A percentile compares a stretch with the other conserved stretches of the same genome.
phyloP scores from a whole-genome alignment of 2,888 invertebrate genomes.

The Lycocerus yunnanus region DNA sequence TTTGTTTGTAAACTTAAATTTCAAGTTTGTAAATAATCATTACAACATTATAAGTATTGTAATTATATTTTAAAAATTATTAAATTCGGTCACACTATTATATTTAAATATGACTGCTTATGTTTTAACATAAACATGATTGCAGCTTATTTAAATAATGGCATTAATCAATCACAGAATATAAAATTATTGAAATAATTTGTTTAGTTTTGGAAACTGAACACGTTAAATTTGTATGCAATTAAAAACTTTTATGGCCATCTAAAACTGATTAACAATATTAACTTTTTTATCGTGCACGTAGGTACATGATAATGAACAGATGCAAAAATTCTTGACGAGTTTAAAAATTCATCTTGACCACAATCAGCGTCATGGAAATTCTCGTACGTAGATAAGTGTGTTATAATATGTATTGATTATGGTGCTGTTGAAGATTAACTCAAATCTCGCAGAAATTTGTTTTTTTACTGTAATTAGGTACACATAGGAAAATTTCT shows the following conservation, averaged over 20 bases:
- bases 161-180: no score
- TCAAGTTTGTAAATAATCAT: not conserved
- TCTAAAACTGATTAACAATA: not conserved
- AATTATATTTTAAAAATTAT: not conserved
- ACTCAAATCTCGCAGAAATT: no score
- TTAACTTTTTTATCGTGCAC: not conserved
- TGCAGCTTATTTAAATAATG: not conserved
- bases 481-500: no score
- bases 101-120: not conserved
- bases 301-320: not conserved
- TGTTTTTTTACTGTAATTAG: no score
- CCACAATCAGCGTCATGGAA: not conserved
- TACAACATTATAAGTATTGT: not conserved
- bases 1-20: not conserved
- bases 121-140: not conserved
- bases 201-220: not conserved
- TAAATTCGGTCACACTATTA: not conserved
- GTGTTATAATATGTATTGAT: no score
- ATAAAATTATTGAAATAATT: no score
- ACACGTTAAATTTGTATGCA: no score
- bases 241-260: not conserved
- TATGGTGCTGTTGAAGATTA: no score
- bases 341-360: not conserved
- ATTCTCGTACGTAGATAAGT: not conserved
- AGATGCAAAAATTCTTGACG: not conserved